Evolutionary conservation across 2,888 invertebrate genomes (phyloP).

Genomic region (Yponomeuta cagnagella): DNA sequence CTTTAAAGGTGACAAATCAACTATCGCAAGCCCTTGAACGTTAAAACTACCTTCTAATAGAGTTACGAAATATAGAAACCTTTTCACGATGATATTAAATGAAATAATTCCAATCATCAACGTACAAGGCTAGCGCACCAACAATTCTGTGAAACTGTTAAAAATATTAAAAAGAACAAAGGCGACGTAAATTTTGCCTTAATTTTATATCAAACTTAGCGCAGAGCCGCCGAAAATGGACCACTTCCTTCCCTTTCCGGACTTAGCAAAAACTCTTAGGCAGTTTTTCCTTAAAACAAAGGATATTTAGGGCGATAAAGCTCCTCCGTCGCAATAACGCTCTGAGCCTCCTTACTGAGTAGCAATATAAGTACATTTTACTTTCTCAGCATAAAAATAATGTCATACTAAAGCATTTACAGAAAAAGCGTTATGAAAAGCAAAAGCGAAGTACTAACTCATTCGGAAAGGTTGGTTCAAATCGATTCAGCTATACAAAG

Average conservation of each 20-base stretch:
- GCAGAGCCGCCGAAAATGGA: constrained; percentile 22
- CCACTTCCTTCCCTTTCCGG: constrained; percentile 18
- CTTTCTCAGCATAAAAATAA: neutral
- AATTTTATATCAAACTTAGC: neutral
- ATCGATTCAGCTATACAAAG: too few relatives aligned
- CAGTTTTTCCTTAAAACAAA: constrained; percentile 41
- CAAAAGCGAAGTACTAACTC: too few relatives aligned
- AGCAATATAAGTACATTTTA: neutral
- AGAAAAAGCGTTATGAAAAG: neutral
- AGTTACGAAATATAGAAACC: too few relatives aligned
- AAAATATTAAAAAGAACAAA: neutral
- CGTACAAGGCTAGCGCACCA: neutral
- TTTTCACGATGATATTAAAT: neutral
- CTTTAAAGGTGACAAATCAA: too few relatives aligned
- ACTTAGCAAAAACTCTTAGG: constrained; percentile 28
- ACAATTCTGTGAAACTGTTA: neutral
- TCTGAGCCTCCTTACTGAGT: neutral
- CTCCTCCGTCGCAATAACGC: constrained; percentile 38
- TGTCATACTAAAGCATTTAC: neutral
- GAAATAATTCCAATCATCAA: neutral
- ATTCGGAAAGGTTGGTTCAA: too few relatives aligned
- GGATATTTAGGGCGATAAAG: constrained; percentile 55
- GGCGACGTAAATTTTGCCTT: neutral
- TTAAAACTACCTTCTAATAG: too few relatives aligned
- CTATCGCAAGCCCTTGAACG: too few relatives aligned